phyloP scores from a whole-genome alignment of 2,888 invertebrate genomes.

The Cremastinae sp. region DNA sequence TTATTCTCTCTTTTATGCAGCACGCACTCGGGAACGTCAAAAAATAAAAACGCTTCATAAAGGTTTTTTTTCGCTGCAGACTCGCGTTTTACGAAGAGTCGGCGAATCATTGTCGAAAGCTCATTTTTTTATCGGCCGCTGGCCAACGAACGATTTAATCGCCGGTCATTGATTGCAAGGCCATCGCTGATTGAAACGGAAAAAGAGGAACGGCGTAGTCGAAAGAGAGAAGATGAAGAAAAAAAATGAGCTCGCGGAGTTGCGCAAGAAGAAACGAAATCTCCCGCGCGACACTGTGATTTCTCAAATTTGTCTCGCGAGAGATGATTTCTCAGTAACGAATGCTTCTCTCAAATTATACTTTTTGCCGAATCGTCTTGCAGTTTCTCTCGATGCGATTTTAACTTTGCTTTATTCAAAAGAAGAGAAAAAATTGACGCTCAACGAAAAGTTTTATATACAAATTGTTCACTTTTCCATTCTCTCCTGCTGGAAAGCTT shows the following conservation, averaged over 20 bases:
- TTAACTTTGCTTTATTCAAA: background rate
- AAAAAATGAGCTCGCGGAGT: constrained; percentile 27
- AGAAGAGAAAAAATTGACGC: constrained; percentile 2
- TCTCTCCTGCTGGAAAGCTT: background rate
- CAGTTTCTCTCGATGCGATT: background rate
- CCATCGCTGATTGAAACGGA: constrained; percentile 61
- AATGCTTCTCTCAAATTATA: constrained; percentile 13
- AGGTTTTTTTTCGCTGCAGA: background rate
- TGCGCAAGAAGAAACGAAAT: constrained; percentile 43
- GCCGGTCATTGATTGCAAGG: constrained; percentile 67
- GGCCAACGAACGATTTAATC: constrained; percentile 65
- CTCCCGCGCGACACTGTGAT: constrained; percentile 20
- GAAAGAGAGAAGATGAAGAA: constrained; percentile 7
- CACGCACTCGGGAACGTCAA: no score
- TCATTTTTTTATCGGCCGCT: constrained; percentile 19
- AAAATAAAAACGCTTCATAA: background rate
- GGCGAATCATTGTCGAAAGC: constrained; percentile 12
- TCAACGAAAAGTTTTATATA: background rate
- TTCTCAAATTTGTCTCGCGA: constrained; percentile 36
- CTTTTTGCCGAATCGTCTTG: constrained; percentile 19
- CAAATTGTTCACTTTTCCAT: no score
- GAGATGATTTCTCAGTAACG: constrained; percentile 7
- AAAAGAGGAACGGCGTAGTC: background rate
- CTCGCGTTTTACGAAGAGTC: constrained; percentile 1
- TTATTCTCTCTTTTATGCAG: no score